phyloP scores from a whole-genome alignment of 2,888 invertebrate genomes.

The Apantesis nais region DNA sequence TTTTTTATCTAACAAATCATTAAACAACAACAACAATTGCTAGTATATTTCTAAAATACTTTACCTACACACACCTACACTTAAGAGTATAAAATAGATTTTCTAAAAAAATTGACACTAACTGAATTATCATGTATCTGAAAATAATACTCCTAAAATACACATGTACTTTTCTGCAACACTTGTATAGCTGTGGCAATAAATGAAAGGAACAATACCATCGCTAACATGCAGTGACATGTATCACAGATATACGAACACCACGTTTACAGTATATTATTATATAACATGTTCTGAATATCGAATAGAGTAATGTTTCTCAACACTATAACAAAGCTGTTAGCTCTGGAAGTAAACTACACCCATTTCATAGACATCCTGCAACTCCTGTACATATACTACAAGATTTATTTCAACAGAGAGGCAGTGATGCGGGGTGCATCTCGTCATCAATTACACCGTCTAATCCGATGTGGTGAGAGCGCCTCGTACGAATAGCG shows the following conservation, averaged over 20 bases:
- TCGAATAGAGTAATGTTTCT: background rate
- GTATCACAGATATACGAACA: too few relatives aligned
- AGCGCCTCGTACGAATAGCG: background rate
- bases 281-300: background rate
- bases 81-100: too few relatives aligned
- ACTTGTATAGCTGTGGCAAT: background rate
- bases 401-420: background rate
- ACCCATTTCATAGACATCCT: background rate
- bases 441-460: slow-evolving; percentile 10
- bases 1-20: too few relatives aligned
- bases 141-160: background rate
- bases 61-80: too few relatives aligned
- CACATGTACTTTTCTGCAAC: background rate
- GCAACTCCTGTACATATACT: background rate
- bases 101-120: too few relatives aligned
- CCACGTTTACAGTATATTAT: background rate
- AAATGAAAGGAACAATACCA: background rate
- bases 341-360: background rate
- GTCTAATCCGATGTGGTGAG: slow-evolving; percentile 6
- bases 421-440: background rate
- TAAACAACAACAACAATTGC: too few relatives aligned
- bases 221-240: background rate
- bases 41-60: too few relatives aligned
- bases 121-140: background rate
- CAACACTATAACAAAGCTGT: background rate